phyloP scores from a whole-genome alignment of 1,140 invertebrate species.

The Parasteatoda tepidariorum region DNA sequence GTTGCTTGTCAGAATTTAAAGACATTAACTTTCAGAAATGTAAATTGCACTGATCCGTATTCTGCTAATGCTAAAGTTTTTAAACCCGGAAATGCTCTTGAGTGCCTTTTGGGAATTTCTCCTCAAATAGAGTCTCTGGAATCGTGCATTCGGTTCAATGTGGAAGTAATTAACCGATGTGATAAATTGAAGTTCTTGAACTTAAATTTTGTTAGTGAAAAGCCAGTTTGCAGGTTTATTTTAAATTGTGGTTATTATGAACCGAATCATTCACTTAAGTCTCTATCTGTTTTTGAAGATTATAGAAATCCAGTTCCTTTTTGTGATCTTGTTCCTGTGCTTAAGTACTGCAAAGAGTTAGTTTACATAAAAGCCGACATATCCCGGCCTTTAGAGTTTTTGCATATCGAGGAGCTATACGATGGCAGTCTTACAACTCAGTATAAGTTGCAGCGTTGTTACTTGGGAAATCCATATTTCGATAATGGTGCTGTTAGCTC shows the following conservation, averaged over 20 bases:
- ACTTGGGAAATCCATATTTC: slow-evolving; percentile 8
- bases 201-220: slow-evolving; percentile 12
- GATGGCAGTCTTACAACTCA: background rate
- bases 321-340: background rate
- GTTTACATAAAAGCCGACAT: slow-evolving; percentile 26
- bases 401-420: slow-evolving; percentile 14
- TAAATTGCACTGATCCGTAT: background rate
- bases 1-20: slow-evolving; percentile 7
- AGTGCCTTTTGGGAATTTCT: slow-evolving; percentile 2
- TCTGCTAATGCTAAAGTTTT: background rate
- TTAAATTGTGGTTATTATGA: background rate
- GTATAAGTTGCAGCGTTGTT: slow-evolving; percentile 27
- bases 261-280: slow-evolving; percentile 11
- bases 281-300: slow-evolving; percentile 28
- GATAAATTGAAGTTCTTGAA: slow-evolving; percentile 2
- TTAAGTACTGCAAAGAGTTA: slow-evolving; percentile 17
- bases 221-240: slow-evolving; percentile 1
- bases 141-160: slow-evolving; percentile 29
- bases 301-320: background rate
- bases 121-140: slow-evolving; percentile 7
- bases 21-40: slow-evolving; percentile 1
- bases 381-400: background rate
- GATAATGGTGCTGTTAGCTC: background rate
- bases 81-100: slow-evolving; percentile 8
- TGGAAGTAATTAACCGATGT: slow-evolving; percentile 12